Evolutionary conservation across 1,140 invertebrate species (phyloP).

Genomic region (Colletes latitarsis): DNA sequence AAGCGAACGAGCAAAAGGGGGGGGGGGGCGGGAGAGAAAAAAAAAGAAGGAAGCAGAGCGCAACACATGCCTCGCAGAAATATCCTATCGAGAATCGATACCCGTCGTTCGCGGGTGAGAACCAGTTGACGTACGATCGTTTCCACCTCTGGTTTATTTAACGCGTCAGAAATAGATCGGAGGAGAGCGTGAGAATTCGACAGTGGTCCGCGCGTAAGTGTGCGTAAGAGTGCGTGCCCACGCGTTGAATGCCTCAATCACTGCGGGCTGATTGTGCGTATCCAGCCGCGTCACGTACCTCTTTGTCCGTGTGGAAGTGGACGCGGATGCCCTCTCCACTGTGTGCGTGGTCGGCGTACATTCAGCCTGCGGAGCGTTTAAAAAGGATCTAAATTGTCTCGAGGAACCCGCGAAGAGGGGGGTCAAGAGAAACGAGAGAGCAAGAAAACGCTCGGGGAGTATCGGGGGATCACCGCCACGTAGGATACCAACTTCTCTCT

Average conservation of each 20-base stretch:
- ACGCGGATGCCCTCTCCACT: conserved; percentile 36
- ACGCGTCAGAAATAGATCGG: conserved; percentile 32
- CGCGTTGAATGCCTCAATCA: conserved; percentile 74
- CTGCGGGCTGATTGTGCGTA: conserved; percentile 74
- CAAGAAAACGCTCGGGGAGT: conserved; percentile 11
- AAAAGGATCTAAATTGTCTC: conserved; percentile 63
- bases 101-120: no score
- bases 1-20: no score
- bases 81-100: no score
- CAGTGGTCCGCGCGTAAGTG: conserved; percentile 59
- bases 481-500: background rate
- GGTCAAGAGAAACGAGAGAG: background rate
- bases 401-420: conserved; percentile 2
- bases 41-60: no score
- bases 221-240: conserved; percentile 65
- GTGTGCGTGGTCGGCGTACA: background rate
- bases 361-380: conserved; percentile 49
- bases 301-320: conserved; percentile 61
- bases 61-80: no score
- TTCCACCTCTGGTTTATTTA: no score
- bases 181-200: conserved; percentile 71
- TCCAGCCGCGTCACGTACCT: conserved; percentile 69
- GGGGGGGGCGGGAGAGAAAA: no score
- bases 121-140: no score
- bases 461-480: conserved; percentile 18